phyloP scores from a whole-genome alignment of 2,113 vertebrate species.

The Odocoileus hemionus region DNA sequence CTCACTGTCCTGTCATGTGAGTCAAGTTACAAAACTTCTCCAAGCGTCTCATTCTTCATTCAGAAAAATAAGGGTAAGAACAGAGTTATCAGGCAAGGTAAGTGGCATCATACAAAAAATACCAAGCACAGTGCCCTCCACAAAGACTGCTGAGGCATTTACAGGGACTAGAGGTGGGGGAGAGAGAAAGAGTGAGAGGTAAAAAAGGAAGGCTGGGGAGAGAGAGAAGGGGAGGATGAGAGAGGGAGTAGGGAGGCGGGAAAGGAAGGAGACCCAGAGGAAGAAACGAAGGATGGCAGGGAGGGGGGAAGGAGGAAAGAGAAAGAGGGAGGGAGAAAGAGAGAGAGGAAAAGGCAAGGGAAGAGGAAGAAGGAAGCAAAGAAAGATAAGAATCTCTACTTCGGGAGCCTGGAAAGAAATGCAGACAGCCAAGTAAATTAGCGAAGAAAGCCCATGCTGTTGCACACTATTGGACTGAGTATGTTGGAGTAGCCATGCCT shows the following conservation, averaged over 20 bases:
- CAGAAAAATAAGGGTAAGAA: neutral
- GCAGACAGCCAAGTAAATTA: neutral
- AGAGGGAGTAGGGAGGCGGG: too few relatives aligned
- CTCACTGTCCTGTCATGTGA: neutral
- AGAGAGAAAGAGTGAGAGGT: neutral
- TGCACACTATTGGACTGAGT: neutral
- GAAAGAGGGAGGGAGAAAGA: too few relatives aligned
- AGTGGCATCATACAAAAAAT: neutral
- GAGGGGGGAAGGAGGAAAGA: neutral
- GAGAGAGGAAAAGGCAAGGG: accelerated
- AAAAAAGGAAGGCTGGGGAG: neutral
- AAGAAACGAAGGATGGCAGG: accelerated
- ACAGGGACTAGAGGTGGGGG: neutral
- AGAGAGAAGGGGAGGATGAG: neutral
- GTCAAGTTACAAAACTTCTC: neutral
- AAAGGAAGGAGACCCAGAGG: accelerated
- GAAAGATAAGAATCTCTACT: neutral
- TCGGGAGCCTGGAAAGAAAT: neutral
- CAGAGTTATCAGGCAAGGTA: neutral
- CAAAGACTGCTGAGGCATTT: neutral
- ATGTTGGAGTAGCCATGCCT: neutral
- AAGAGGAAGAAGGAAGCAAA: neutral
- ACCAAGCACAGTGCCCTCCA: neutral
- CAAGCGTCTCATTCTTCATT: neutral
- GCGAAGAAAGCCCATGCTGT: neutral